Conservation (phyloP, 2,113 vertebrate species). For the Lepisosteus osseus region DNA sequence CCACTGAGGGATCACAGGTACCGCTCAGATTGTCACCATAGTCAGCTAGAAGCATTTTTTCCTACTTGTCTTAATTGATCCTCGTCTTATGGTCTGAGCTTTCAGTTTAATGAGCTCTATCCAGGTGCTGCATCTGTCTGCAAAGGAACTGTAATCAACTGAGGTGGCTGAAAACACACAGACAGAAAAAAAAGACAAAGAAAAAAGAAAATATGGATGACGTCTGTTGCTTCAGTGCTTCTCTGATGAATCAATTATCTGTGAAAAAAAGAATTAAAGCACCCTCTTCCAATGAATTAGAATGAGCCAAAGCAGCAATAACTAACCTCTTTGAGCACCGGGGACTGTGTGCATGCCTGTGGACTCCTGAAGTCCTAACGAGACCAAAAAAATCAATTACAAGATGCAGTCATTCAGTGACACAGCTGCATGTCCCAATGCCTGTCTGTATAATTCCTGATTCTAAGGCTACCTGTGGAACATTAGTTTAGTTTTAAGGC, state of each 20-base stretch:
- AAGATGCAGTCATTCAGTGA: background rate
- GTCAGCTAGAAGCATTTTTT: conserved; percentile 85
- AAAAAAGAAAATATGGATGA: conserved; percentile 80
- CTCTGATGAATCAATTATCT: conserved; percentile 69
- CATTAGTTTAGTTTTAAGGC: too few species aligned
- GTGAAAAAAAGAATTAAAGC: conserved; percentile 64
- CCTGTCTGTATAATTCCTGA: background rate
- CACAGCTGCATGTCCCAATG: background rate
- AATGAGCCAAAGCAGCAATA: conserved; percentile 44
- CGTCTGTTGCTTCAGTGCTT: conserved; percentile 64
- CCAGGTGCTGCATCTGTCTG: conserved; percentile 99
- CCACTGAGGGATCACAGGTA: conserved; percentile 71
- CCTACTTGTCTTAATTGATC: conserved; percentile 99
- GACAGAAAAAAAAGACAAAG: conserved; percentile 73
- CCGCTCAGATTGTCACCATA: conserved; percentile 79
- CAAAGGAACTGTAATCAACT: conserved; percentile 99
- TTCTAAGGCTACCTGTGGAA: conserved; percentile 6
- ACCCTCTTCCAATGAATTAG: conserved; percentile 16
- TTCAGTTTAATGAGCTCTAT: conserved; percentile 99
- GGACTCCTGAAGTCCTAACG: conserved; percentile 74
- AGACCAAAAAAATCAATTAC: conserved; percentile 51
- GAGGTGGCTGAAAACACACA: conserved; percentile 88
- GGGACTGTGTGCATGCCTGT: conserved; percentile 70
- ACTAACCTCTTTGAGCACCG: conserved; percentile 82
- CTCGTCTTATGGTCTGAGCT: conserved; percentile 99